Conservation (phyloP, 1,140 invertebrate species). For the Cataglyphis hispanica region DNA sequence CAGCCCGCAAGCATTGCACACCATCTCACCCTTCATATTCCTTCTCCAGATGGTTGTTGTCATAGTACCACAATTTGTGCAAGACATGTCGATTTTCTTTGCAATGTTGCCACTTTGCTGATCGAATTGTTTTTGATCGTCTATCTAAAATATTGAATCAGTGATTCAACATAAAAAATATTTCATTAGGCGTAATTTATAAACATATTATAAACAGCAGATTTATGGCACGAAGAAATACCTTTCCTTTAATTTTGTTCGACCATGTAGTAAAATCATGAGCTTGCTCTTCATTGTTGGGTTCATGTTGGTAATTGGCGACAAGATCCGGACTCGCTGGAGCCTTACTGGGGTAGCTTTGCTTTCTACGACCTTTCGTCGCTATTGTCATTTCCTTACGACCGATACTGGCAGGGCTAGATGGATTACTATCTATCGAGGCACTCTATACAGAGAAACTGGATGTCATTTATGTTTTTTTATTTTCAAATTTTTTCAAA, state of each 20-base stretch:
- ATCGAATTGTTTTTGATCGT: slow-evolving; percentile 82
- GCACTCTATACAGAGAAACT: slow-evolving; percentile 75
- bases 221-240: slow-evolving; percentile 25
- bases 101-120: slow-evolving; percentile 80
- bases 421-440: slow-evolving; percentile 86
- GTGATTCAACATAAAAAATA: too few relatives aligned
- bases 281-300: slow-evolving; percentile 82
- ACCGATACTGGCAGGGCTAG: slow-evolving; percentile 84
- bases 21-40: slow-evolving; percentile 96
- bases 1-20: slow-evolving; percentile 97
- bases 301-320: slow-evolving; percentile 82
- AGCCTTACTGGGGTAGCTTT: slow-evolving; percentile 90
- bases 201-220: too few relatives aligned
- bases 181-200: not conserved
- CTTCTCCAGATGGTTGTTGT: slow-evolving; percentile 97
- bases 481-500: slow-evolving; percentile 18
- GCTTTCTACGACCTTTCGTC: slow-evolving; percentile 89
- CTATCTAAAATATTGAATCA: slow-evolving; percentile 69
- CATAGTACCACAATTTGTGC: slow-evolving; percentile 94
- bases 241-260: slow-evolving; percentile 81
- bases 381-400: slow-evolving; percentile 83
- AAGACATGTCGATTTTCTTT: slow-evolving; percentile 90
- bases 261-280: slow-evolving; percentile 85
- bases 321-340: slow-evolving; percentile 86
- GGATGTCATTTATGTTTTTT: slow-evolving; percentile 8